Base-by-base conservation (phyloP, 2,888 invertebrate species). In the Argynnis bischoffii region DNA sequence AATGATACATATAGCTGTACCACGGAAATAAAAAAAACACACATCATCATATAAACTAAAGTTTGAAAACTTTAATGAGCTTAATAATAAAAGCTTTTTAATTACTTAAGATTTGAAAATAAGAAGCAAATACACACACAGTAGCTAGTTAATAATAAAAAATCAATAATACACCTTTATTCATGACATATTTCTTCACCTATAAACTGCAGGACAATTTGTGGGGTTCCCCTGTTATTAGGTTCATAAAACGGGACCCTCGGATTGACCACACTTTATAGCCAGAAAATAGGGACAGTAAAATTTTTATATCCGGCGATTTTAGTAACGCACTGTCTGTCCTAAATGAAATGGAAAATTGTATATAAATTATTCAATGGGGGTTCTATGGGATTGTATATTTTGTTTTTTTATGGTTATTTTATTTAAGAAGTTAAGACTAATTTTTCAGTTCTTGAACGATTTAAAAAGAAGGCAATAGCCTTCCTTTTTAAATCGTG, bases 241-340 rank as follows among this genome's bases (percentile, higher is more conserved):
- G 78, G 59, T 59, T 72, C 73, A 79, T 83, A 83, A 82, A 82
- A 78, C 72, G 72, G 76, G 73, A 77, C 78, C 70, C 71, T 75
- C 76, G 73, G 75, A 77, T 79, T 79, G 82, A 81, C 82, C 81
- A 81, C 78, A 76, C 73, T 82, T 81, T 81, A 82, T 76, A 66
- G 76, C 78, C 75, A 74, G 76, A 78, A 78, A 78, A 81, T 81
- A 77, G 79, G 77, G 76, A 75, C 74, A 72, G 76, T 80, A 80
- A 81, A 79, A 78, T 71, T 78, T 81, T 81, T 81, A 80, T 74
- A 75, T 65, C 77, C 70, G 66, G 67, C 71, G 74, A 73, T 74
- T 78, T 76, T 79, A 77, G 78, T 77, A 75, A 70, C 73, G 59
- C 66, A 72, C 71, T 73, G 61, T 46, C 55, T 18, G 16, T 55